Base-by-base conservation (phyloP, 1,140 invertebrate species). In the Procambarus virginalis region DNA sequence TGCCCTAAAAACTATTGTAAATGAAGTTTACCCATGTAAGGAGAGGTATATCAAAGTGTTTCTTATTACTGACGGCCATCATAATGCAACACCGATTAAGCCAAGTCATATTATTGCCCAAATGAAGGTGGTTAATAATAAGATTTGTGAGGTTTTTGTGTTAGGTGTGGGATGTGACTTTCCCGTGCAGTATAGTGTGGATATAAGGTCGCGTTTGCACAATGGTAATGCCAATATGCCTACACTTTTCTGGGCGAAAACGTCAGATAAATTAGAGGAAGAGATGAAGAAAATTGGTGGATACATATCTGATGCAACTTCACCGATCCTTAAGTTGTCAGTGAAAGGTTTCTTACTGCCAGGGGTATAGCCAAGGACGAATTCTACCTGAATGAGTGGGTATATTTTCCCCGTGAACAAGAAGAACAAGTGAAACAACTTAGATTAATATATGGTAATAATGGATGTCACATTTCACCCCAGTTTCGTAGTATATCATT, bases 181-280 rank as follows among this genome's bases (percentile, higher is more conserved):
- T 78, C 91, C 86, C 3, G 91, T 91, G 6, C 20, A 89, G 22
- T 85, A 91, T 51, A 91, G 91, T 68, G n/a, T 91, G 34, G 64
- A 48, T 17, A 84, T 91, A 49, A 75, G 91, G 8, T 91, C 91
- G 2, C 64, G 68, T 17, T 75, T 91, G 5, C 91, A 91, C 76
- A 91, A 89, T 80, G 91, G 91, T 2, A 89, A 64, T 64, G 60
- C 86, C 22, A 91, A 88, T 64, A n/a, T 87, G 49, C 91, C 91
- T 2, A 73, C 81, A 6, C 73, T 91, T 9, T 91, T 85, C 60
- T 34, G 34, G 34, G 34, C 34, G 34, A 34, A 34, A 34, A 34
- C 34, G 34, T 34, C 34, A 34, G 34, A 34, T 34, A 1, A 34
- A 34, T 34, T 34, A 34, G 34, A 34, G 34, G 34, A 34, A 34